Conservation (phyloP, 2,113 vertebrate species). For the Turdus rufiventris region DNA sequence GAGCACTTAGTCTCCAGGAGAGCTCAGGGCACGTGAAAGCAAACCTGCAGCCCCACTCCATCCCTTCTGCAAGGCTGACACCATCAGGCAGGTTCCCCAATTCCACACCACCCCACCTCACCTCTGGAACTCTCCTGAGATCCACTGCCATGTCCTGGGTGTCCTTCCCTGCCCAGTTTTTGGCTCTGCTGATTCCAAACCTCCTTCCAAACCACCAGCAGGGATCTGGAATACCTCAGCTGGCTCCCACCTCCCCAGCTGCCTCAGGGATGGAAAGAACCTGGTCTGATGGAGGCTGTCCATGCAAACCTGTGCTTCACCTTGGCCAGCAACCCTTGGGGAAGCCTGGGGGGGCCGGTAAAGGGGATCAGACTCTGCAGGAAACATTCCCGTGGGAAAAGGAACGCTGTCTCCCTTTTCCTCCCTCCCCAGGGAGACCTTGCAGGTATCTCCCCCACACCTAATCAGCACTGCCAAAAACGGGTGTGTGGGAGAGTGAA, state of each 20-base stretch:
- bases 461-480: not conserved
- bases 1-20: not conserved
- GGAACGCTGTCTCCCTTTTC: not conserved
- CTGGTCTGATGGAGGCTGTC: not conserved
- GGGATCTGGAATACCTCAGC: not conserved
- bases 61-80: not conserved
- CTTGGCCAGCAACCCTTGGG: not conserved
- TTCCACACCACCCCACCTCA: not conserved
- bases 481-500: not conserved
- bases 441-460: not conserved
- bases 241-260: not conserved
- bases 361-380: not conserved
- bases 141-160: fast-evolving
- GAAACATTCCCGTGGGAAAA: not conserved
- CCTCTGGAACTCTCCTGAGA: not conserved
- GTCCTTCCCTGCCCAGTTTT: not conserved
- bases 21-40: fast-evolving
- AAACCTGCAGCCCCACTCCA: not conserved
- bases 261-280: not conserved
- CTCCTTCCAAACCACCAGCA: not conserved
- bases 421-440: not conserved
- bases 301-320: not conserved
- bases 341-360: fast-evolving
- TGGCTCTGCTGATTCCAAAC: not conserved
- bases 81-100: not conserved